Evolutionary conservation across 2,113 vertebrate genomes (phyloP).

Genomic region (Pristiophorus japonicus): DNA sequence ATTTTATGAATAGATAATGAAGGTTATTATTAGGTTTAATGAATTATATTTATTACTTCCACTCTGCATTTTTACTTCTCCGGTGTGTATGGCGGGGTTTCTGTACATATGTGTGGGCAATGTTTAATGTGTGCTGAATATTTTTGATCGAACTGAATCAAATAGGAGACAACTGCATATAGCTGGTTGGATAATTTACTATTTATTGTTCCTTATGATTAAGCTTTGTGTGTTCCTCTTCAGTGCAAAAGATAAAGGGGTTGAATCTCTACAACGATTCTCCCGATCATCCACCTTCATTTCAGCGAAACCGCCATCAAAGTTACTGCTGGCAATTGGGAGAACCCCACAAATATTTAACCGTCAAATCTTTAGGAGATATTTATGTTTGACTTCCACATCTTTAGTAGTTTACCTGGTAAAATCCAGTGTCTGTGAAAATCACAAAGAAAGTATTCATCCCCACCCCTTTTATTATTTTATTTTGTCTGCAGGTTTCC

Average conservation of each 20-base stretch:
- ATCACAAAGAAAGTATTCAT: background rate
- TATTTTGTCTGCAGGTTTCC: conserved; percentile 63
- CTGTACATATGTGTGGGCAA: background rate
- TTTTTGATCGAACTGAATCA: background rate
- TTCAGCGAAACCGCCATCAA: background rate
- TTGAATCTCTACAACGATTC: background rate
- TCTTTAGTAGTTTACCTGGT: background rate
- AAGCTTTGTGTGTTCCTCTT: background rate
- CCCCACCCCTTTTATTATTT: background rate
- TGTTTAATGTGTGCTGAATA: no score
- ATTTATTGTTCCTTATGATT: background rate
- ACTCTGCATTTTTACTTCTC: background rate
- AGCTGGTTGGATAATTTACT: background rate
- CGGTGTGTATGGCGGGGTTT: background rate
- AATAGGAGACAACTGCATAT: background rate
- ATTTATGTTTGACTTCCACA: background rate
- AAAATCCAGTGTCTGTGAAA: background rate
- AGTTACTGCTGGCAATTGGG: background rate
- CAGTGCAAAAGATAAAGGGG: background rate
- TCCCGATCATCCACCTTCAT: background rate
- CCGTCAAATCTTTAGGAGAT: background rate
- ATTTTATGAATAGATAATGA: background rate
- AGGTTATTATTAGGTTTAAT: background rate
- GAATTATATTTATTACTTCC: background rate
- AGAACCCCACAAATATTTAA: background rate